Conservation (phyloP, 2,113 vertebrate genomes). For the Oncorhynchus clarkii region DNA sequence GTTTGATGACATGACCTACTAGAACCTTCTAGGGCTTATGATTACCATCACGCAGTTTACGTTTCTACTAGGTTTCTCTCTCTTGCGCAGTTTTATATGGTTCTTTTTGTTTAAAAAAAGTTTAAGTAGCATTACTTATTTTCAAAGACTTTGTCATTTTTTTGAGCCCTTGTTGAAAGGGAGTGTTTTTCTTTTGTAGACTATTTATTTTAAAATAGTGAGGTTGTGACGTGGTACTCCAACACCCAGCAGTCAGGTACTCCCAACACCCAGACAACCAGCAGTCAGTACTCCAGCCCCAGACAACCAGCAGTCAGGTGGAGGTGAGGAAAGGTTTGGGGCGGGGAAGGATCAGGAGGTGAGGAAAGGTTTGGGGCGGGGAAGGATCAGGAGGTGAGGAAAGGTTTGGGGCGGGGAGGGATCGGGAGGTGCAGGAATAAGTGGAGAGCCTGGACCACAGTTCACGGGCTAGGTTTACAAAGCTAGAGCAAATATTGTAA, state of each 20-base stretch:
- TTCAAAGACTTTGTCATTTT: slow-evolving; percentile 80
- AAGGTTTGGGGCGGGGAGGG: neutral
- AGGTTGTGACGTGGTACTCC: slow-evolving; percentile 45
- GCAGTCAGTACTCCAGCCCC: slow-evolving; percentile 31
- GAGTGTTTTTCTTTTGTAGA: slow-evolving; percentile 75
- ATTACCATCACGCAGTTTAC: slow-evolving; percentile 62
- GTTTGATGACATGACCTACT: slow-evolving; percentile 54
- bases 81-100: slow-evolving; percentile 79
- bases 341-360: neutral
- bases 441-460: neutral
- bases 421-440: neutral
- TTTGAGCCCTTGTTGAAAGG: slow-evolving; percentile 65
- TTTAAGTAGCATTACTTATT: slow-evolving; percentile 78
- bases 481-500: slow-evolving; percentile 10
- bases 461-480: slow-evolving; percentile 23
- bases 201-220: slow-evolving; percentile 88
- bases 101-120: slow-evolving; percentile 79
- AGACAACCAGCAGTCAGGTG: slow-evolving; percentile 29
- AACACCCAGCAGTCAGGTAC: slow-evolving; percentile 25
- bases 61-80: slow-evolving; percentile 74
- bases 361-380: neutral
- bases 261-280: slow-evolving; percentile 18
- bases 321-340: neutral
- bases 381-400: neutral
- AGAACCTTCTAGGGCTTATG: slow-evolving; percentile 65